These are phyloP conservation scores for Crotalus horridus DNA, from an alignment of 2,113 vertebrate genomes.

Conservation along the genomic window DNA sequence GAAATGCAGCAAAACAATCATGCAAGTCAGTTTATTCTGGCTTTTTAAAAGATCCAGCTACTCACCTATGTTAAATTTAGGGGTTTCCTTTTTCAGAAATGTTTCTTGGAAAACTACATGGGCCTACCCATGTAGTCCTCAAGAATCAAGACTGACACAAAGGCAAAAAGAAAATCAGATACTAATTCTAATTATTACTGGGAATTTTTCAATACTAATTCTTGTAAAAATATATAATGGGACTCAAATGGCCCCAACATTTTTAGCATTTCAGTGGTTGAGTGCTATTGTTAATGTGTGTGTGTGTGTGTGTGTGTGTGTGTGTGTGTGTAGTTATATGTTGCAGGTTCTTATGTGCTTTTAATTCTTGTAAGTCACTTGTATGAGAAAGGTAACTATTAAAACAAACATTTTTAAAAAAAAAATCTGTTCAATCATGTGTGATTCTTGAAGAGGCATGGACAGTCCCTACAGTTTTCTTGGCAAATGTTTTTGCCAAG, in stretches of 20 bases:
- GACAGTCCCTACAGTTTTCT: too few species aligned
- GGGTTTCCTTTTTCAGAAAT: neutral
- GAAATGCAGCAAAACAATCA: neutral
- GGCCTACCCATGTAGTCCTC: neutral
- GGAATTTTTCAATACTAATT: neutral
- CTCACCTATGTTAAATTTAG: neutral
- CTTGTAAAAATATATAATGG: neutral
- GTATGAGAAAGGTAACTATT: neutral
- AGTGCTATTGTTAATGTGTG: neutral
- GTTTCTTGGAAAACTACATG: neutral
- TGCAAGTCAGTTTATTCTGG: neutral
- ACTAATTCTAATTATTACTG: neutral
- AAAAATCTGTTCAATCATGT: too few species aligned
- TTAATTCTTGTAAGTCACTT: neutral
- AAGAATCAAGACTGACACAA: neutral
- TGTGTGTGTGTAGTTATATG: neutral
- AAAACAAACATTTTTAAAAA: neutral
- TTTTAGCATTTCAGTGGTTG: neutral
- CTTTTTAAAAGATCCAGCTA: neutral
- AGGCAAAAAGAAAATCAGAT: neutral
- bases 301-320: too few species aligned
- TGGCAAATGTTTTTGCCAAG: neutral
- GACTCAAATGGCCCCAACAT: neutral
- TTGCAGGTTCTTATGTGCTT: neutral
- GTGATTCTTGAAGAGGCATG: too few species aligned